phyloP scores from a whole-genome alignment of 2,797 vertebrate species.

The Momotus momota region DNA sequence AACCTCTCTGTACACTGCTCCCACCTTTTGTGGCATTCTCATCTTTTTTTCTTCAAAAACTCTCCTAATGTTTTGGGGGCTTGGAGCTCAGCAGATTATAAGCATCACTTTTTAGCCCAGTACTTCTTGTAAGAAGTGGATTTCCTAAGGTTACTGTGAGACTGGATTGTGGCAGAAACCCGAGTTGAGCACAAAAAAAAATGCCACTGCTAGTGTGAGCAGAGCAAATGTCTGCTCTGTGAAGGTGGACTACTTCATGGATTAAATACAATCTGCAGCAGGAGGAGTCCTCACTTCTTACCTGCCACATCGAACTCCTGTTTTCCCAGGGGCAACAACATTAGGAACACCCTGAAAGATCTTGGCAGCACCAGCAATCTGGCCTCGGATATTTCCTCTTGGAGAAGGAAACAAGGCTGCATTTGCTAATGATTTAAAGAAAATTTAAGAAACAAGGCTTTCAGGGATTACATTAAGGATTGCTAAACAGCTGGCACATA shows the following conservation, averaged over 20 bases:
- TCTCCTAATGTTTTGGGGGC: neutral
- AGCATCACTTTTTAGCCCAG: neutral
- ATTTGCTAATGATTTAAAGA: neutral
- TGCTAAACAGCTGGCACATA: neutral
- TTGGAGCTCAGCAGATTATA: neutral
- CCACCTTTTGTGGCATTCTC: neutral
- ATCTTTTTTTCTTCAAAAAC: neutral
- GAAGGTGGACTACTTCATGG: neutral
- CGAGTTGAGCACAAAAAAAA: neutral
- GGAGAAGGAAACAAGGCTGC: neutral
- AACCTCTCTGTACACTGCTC: neutral
- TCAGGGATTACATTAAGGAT: neutral
- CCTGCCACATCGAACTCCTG: neutral
- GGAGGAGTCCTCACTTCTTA: neutral
- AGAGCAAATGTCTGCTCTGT: neutral
- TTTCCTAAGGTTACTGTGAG: neutral
- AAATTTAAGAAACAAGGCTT: neutral
- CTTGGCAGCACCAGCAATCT: neutral
- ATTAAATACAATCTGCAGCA: rapidly evolving
- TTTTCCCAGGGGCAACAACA: neutral
- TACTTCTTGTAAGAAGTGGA: neutral
- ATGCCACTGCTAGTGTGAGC: neutral
- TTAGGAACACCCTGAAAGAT: neutral
- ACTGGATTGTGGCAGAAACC: neutral
- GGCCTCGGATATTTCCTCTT: neutral